Conservation (phyloP, 2,888 invertebrate genomes). For the Pyrgus malvae region DNA sequence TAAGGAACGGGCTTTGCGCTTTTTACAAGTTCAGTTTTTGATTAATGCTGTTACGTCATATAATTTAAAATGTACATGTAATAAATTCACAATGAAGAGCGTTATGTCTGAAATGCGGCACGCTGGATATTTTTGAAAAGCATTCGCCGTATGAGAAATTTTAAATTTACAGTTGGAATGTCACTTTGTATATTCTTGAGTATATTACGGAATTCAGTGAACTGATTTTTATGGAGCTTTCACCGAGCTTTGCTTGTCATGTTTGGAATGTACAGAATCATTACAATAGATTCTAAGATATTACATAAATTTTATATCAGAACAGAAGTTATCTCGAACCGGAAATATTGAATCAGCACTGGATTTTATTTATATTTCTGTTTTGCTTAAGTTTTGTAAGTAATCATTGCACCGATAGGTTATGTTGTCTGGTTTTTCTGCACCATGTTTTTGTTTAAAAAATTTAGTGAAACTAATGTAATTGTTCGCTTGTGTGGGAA, state of each 20-base stretch:
- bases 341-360: too few relatives aligned
- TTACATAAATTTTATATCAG: neutral
- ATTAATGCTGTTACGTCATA: slow-evolving; percentile 23
- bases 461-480: neutral
- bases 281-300: neutral
- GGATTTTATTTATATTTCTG: too few relatives aligned
- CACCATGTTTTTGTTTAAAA: slow-evolving; percentile 4
- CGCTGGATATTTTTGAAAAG: slow-evolving; percentile 9
- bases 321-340: too few relatives aligned
- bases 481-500: slow-evolving; percentile 13
- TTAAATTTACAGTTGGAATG: slow-evolving; percentile 7
- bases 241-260: neutral
- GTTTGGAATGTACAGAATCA: neutral
- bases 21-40: slow-evolving; percentile 22
- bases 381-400: neutral
- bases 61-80: slow-evolving; percentile 26
- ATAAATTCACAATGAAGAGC: slow-evolving; percentile 16
- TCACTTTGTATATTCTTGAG: slow-evolving; percentile 7
- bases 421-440: neutral
- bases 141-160: slow-evolving; percentile 1
- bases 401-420: neutral
- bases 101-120: neutral
- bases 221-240: slow-evolving; percentile 5
- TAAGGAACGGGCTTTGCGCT: slow-evolving; percentile 7
- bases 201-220: slow-evolving; percentile 6